phyloP scores from a whole-genome alignment of 2,113 vertebrate genomes.

The Pavo muticus region DNA sequence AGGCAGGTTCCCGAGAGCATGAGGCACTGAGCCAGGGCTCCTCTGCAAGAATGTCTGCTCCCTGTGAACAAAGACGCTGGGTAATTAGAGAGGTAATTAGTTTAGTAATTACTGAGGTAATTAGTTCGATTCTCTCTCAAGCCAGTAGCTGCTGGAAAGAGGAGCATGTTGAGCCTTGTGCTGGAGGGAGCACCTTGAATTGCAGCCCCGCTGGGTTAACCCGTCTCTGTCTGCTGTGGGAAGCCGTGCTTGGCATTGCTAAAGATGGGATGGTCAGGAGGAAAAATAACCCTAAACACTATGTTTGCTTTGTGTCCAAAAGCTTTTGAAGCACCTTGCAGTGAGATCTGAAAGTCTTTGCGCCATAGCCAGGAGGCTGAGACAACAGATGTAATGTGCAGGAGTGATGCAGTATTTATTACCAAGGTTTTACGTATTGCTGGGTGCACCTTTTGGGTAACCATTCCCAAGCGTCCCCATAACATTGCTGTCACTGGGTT shows the following conservation, averaged over 20 bases:
- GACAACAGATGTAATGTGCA: background rate
- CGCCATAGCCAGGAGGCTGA: accelerated
- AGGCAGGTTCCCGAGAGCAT: background rate
- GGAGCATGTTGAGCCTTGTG: background rate
- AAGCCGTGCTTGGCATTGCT: background rate
- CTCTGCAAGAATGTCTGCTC: slow-evolving; percentile 13
- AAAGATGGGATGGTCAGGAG: background rate
- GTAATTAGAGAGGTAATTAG: slow-evolving; percentile 74
- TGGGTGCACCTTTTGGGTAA: background rate
- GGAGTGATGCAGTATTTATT: accelerated
- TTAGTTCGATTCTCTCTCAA: slow-evolving; percentile 70
- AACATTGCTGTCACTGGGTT: background rate
- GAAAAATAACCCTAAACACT: background rate
- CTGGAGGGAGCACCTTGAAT: slow-evolving; percentile 40
- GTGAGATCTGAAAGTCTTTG: background rate
- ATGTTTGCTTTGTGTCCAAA: background rate
- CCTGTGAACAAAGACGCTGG: slow-evolving; percentile 22
- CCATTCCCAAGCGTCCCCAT: accelerated
- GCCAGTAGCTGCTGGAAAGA: slow-evolving; percentile 44
- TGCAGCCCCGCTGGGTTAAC: background rate
- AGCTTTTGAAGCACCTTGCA: background rate
- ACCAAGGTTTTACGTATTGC: accelerated
- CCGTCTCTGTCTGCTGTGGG: background rate
- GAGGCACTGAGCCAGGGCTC: slow-evolving; percentile 3
- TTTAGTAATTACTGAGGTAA: slow-evolving; percentile 72